Base-by-base conservation (phyloP, 2,797 vertebrate species). In the Rallus crepitans region DNA sequence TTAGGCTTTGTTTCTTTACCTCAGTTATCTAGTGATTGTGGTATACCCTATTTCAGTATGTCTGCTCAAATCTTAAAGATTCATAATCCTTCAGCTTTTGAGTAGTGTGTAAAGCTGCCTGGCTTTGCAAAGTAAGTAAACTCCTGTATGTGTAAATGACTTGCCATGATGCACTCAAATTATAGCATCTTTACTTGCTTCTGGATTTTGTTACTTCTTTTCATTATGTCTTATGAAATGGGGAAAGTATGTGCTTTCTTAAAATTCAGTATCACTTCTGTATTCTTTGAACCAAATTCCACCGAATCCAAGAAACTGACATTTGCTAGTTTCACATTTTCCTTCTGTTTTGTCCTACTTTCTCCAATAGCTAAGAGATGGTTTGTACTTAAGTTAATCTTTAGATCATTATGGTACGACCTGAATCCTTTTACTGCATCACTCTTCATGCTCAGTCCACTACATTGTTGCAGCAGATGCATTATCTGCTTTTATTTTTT, bases 241-340 rank as follows among this genome's bases (percentile, higher is more conserved):
- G 30, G 82, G 88, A 90, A 96, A 89, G 57, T 90, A 88, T 80
- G 92, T 95, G 81, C 79, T 87, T 95, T 96, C 85, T 91, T 92
- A 79, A 94, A 94, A 75, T 93, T 88, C 35, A 59, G 23, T 71
- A 90, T 94, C 70, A n/a, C 65, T 96, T 84, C 61, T 80, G 39
- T 92, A 7, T 82, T 89, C 65, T 93, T 77, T 90, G 72, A 86
- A 93, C 37, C 63, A 82, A 79, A 65, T 81, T 87, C 42, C 85
- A 52, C 57, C 56, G 63, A 82, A 64, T 89, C 27, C 72, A 88
- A 75, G 71, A 81, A 91, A 75, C n/a, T 89, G 81, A 40, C 63
- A 63, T 90, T 91, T 82, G 33, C 80, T 89, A 12, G 35, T 72
- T 89, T 85, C 86, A 87, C 23, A 28, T 91, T 91, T 93, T 91